Conservation (phyloP, 2,797 vertebrate species). For the Oryzias sinensis region DNA sequence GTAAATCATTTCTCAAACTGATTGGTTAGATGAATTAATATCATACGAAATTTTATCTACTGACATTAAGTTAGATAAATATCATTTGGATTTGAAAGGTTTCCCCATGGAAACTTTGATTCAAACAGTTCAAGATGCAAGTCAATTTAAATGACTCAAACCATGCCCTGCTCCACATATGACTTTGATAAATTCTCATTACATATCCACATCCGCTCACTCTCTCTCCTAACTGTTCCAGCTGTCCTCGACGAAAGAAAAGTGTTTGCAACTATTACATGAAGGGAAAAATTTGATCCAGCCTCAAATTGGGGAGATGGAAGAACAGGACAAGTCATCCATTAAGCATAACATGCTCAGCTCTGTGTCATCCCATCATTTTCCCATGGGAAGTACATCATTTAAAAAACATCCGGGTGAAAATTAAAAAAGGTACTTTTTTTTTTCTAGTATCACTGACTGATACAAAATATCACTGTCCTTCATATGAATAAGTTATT, state of each 20-base stretch:
- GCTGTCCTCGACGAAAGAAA: slow-evolving; percentile 19
- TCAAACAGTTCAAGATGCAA: slow-evolving; percentile 4
- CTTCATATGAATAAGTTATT: slow-evolving; percentile 70
- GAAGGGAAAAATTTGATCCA: slow-evolving; percentile 34
- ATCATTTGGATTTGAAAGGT: slow-evolving; percentile 4
- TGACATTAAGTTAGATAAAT: no score
- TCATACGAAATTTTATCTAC: no score
- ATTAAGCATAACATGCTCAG: slow-evolving; percentile 50
- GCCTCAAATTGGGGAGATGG: slow-evolving; percentile 59
- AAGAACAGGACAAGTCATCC: slow-evolving; percentile 50
- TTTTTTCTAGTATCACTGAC: slow-evolving; percentile 30
- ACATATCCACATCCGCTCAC: slow-evolving; percentile 1
- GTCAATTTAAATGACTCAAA: slow-evolving; percentile 9
- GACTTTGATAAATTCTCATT: slow-evolving; percentile 16
- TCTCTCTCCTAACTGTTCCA: slow-evolving; percentile 9
- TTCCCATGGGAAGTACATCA: slow-evolving; percentile 60
- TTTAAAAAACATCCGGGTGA: slow-evolving; percentile 42
- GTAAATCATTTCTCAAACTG: no score
- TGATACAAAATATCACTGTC: slow-evolving; percentile 62
- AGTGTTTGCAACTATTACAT: slow-evolving; percentile 29
- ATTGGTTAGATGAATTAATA: no score
- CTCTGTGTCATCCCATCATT: slow-evolving; percentile 49
- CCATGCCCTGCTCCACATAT: slow-evolving; percentile 5
- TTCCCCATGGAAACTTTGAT: slow-evolving; percentile 5
- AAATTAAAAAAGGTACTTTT: slow-evolving; percentile 67